These are phyloP conservation scores for Poecilia gillii DNA, from an alignment of 2,797 vertebrate genomes.

Conservation along the genomic window DNA sequence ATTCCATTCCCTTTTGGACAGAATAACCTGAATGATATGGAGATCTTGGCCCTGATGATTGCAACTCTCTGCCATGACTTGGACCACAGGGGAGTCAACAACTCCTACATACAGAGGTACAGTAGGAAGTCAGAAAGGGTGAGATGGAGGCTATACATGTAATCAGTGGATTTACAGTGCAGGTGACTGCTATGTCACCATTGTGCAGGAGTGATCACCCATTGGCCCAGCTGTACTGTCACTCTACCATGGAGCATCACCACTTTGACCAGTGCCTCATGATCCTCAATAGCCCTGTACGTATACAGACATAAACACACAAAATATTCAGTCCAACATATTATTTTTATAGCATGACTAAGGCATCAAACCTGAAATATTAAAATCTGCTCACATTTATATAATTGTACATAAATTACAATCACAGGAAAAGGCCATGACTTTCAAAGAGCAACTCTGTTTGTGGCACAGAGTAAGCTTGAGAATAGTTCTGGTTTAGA, in stretches of 20 bases:
- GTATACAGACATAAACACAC: constrained; percentile 41
- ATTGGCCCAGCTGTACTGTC: constrained; percentile 95
- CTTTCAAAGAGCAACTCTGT: background rate
- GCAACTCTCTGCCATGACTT: constrained; percentile 94
- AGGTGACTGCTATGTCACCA: constrained; percentile 5
- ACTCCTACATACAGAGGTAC: constrained; percentile 96
- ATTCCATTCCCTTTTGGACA: constrained; percentile 48
- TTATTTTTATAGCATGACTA: background rate
- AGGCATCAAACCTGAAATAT: background rate
- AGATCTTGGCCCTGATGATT: constrained; percentile 92
- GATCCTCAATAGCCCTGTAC: constrained; percentile 96
- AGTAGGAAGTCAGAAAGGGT: background rate
- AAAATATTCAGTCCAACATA: background rate
- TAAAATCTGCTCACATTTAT: background rate
- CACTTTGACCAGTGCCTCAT: constrained; percentile 99
- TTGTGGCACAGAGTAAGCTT: background rate
- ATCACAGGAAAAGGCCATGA: background rate
- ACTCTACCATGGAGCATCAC: constrained; percentile 98
- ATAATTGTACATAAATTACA: background rate
- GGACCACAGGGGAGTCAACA: constrained; percentile 98
- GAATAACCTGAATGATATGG: constrained; percentile 89
- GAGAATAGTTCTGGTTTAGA: background rate
- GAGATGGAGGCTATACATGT: constrained; percentile 9
- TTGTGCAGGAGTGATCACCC: constrained; percentile 92
- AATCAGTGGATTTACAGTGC: background rate